phyloP scores from a whole-genome alignment of 2,797 vertebrate genomes.

The Benthosema pterotum region DNA sequence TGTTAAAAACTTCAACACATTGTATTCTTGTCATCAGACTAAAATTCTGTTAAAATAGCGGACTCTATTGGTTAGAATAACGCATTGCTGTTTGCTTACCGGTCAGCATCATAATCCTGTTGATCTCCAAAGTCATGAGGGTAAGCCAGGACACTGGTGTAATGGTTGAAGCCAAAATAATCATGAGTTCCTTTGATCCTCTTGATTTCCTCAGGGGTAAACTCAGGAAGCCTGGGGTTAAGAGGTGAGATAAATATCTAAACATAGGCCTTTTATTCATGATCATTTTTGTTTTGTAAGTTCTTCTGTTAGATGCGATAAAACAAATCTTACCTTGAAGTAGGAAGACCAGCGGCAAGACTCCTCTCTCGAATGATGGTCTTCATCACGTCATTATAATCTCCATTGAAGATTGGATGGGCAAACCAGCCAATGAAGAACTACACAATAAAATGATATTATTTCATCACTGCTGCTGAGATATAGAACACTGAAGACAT shows the following conservation, averaged over 20 bases:
- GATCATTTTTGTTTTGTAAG: no score
- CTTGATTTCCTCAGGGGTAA: conserved; percentile 88
- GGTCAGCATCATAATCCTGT: conserved; percentile 90
- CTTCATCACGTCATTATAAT: conserved; percentile 93
- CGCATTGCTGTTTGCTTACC: conserved; percentile 69
- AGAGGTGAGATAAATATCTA: no score
- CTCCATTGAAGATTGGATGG: conserved; percentile 93
- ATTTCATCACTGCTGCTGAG: no score
- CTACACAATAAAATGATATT: conserved; percentile 65
- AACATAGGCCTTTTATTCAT: no score
- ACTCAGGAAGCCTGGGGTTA: conserved; percentile 88
- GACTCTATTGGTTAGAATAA: no score
- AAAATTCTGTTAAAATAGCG: no score
- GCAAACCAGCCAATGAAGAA: conserved; percentile 96
- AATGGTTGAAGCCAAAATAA: conserved; percentile 96
- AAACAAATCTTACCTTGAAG: conserved; percentile 82
- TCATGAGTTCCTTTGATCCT: conserved; percentile 94
- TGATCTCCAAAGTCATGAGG: conserved; percentile 77
- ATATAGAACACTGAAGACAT: no score
- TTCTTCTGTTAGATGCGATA: no score
- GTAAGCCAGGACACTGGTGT: conserved; percentile 88
- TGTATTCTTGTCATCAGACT: no score
- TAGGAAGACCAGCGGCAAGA: conserved; percentile 79
- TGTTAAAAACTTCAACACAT: no score
- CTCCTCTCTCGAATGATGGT: conserved; percentile 87